Percentiles rank a stretch among this genome's conserved stretches.
Conservation (phyloP, 2,797 vertebrate genomes). For the Chelon labrosus region DNA sequence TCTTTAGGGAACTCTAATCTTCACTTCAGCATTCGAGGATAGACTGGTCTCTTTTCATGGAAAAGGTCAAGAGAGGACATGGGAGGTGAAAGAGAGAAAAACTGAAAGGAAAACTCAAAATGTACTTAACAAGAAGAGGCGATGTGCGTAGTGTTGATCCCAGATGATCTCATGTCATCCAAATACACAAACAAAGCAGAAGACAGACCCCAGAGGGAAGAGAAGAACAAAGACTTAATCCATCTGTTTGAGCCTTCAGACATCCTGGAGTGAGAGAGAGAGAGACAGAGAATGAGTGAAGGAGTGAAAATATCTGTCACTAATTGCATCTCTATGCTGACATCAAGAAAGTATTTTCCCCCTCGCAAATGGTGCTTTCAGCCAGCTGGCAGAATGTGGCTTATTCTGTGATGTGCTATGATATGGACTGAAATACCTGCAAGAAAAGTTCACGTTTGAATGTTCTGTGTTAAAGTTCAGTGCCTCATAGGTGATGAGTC, state of each 20-base stretch:
- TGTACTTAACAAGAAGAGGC: slow-evolving; percentile 23
- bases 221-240: slow-evolving; percentile 66
- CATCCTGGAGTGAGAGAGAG: slow-evolving; percentile 40
- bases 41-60: not conserved
- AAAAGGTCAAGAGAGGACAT: slow-evolving; percentile 33
- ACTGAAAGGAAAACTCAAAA: slow-evolving; percentile 22
- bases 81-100: not conserved
- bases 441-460: not conserved
- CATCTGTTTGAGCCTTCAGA: slow-evolving; percentile 62
- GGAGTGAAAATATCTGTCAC: slow-evolving; percentile 12
- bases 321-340: slow-evolving; percentile 20
- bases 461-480: no score
- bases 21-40: no score
- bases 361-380: not conserved
- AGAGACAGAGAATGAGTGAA: not conserved
- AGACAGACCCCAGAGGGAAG: slow-evolving; percentile 26
- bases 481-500: no score
- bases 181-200: slow-evolving; percentile 56
- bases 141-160: slow-evolving; percentile 44
- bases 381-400: not conserved
- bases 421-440: not conserved
- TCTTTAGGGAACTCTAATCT: slow-evolving; percentile 13
- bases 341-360: slow-evolving; percentile 2
- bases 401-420: not conserved
- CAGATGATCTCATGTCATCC: slow-evolving; percentile 67